These are phyloP conservation scores for Delphinapterus leucas DNA, from an alignment of 2,113 vertebrate genomes.

Conservation along the genomic window DNA sequence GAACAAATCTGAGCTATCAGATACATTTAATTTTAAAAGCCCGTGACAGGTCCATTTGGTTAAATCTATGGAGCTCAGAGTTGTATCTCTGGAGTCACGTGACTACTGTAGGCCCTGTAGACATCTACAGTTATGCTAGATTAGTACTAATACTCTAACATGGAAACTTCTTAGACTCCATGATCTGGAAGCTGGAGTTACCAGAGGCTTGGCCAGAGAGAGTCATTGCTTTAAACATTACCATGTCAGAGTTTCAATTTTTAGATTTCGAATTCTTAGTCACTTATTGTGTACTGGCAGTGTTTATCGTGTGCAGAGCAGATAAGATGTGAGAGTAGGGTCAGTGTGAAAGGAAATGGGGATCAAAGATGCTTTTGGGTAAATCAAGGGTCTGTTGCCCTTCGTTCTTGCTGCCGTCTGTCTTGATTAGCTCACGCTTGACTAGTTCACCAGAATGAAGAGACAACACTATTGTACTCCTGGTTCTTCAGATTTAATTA, in stretches of 20 bases:
- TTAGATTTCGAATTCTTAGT: background rate
- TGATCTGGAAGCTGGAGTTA: background rate
- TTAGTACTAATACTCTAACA: background rate
- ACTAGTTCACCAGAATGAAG: background rate
- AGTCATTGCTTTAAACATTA: background rate
- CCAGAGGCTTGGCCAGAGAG: background rate
- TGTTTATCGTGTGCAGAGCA: background rate
- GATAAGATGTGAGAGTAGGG: background rate
- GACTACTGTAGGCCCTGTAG: background rate
- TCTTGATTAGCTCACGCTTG: background rate
- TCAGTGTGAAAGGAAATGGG: background rate
- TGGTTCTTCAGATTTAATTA: conserved; percentile 17
- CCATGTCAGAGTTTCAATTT: background rate
- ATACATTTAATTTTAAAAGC: background rate
- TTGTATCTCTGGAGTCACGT: background rate
- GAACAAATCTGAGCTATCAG: background rate
- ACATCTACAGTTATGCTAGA: background rate
- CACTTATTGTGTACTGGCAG: background rate
- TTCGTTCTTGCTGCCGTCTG: background rate
- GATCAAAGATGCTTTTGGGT: background rate
- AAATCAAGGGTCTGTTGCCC: background rate
- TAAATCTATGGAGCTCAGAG: background rate
- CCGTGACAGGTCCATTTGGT: background rate
- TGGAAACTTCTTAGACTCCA: background rate
- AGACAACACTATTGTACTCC: background rate